Evolutionary conservation across 2,797 vertebrate genomes (phyloP).

Genomic region (Podarcis siculus): DNA sequence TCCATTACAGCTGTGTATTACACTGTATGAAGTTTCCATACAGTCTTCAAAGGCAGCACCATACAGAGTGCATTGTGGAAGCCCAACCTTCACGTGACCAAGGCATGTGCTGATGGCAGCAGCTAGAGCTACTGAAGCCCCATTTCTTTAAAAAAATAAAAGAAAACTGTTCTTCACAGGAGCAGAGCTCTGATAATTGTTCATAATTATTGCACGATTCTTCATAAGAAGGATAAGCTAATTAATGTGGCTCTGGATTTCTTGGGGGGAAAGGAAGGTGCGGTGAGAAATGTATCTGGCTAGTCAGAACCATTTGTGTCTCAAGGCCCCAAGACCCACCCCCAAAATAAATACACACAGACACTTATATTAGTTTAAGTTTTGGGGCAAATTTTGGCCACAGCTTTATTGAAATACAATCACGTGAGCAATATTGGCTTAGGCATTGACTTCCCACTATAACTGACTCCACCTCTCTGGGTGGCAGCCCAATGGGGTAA

Average conservation of each 20-base stretch:
- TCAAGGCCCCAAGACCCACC: too few relatives aligned
- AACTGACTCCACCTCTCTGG: too few relatives aligned
- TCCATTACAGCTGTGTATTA: background rate
- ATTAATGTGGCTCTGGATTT: background rate
- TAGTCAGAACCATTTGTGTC: background rate
- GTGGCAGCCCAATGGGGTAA: too few relatives aligned
- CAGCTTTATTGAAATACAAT: too few relatives aligned
- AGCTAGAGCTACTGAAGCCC: background rate
- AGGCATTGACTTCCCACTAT: too few relatives aligned
- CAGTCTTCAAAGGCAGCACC: background rate
- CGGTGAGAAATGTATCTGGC: background rate
- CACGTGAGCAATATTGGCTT: too few relatives aligned
- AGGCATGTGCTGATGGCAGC: background rate
- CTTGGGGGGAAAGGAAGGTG: background rate
- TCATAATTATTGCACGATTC: background rate
- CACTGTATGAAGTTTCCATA: background rate
- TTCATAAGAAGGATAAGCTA: background rate
- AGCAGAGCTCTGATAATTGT: background rate
- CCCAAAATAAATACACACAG: too few relatives aligned
- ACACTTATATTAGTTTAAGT: too few relatives aligned
- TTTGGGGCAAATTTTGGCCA: too few relatives aligned
- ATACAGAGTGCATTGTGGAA: background rate
- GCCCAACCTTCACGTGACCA: background rate
- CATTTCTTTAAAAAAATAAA: background rate
- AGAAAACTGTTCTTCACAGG: background rate